These are phyloP conservation scores for Homarus americanus DNA, from an alignment of 1,140 invertebrate genomes.

Conservation along the genomic window DNA sequence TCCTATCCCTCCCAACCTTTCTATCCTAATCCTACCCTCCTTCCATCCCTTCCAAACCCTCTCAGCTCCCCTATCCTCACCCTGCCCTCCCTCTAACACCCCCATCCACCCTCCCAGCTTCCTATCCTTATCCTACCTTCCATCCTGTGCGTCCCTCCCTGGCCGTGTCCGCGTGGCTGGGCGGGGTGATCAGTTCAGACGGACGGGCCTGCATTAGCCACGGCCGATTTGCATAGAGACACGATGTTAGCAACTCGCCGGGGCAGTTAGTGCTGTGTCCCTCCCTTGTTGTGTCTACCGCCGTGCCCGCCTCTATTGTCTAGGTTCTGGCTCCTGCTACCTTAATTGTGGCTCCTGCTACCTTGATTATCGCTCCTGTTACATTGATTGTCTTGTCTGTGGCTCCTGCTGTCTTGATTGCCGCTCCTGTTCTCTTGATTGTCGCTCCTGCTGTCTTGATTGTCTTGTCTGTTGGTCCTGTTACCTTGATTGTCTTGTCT, in stretches of 20 bases:
- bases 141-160: not conserved
- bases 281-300: not conserved
- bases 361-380: not conserved
- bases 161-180: not conserved
- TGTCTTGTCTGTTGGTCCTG: not conserved
- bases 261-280: not conserved
- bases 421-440: not conserved
- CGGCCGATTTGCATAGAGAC: slow-evolving; percentile 19
- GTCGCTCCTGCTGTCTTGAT: not conserved
- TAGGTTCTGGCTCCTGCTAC: too few relatives aligned
- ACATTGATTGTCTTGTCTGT: not conserved
- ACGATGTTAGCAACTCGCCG: not conserved
- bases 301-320: not conserved
- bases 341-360: too few relatives aligned
- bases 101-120: not conserved
- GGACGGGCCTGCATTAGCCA: not conserved
- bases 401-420: not conserved
- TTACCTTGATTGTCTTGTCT: not conserved
- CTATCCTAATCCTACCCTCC: not conserved
- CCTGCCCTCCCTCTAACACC: slow-evolving; percentile 19
- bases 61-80: not conserved
- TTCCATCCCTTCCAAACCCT: too few relatives aligned
- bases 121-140: not conserved
- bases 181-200: slow-evolving; percentile 5
- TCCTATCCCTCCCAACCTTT: not conserved